Evolutionary conservation across 1,140 invertebrate genomes (phyloP), one percentile per base, ranked within the genome.

Genomic region (Aphelenchoides fujianensis): DNA sequence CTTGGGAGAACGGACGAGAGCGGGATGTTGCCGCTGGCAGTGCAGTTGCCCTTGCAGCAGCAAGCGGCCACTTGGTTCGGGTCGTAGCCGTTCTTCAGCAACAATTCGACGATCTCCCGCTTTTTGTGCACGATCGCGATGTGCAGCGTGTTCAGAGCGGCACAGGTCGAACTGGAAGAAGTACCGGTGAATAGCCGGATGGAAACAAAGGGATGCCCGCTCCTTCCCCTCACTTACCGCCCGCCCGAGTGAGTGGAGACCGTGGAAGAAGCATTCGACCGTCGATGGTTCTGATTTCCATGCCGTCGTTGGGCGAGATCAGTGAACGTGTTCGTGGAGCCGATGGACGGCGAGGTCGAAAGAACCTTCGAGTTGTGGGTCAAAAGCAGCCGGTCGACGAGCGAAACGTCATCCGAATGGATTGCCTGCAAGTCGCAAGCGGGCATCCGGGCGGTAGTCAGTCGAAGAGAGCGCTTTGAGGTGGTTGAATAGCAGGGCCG

Each of bases 111-210:
- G 57, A 83, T 83, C 34, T 84, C 83, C 23, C 77, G 54, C 75
- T 83, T 81, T 61, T 83, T 83, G 61, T 83, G 82, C 16, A 78
- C 79, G 27, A 84, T 76, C 9, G 83, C 83, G 71, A 83, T 80
- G 68, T 83, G 82, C 16, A 82, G 67, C 19, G 82, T 83, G 55
- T 82, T 82, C 70, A 77, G 73, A 30, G 79, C 70, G 16, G 82
- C 82, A 73, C 81, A 82, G 16, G 74, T 82, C 5, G 81, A 83
- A 31, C 77, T 80, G 59, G 67, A 79, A 37, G 37, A n/a, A n/a
- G n/a, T n/a, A 12, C 23, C 68, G 28, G 28, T 66, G 59, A 68
- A 70, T 1, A n/a, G n/a, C 16, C 62, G n/a, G n/a, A 69, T n/a
- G 27, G 64, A 75, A 37, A 64, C n/a, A n/a, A n/a, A n/a, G n/a